phyloP scores from a whole-genome alignment of 2,113 vertebrate genomes.

The Astatoreochromis straeleni region DNA sequence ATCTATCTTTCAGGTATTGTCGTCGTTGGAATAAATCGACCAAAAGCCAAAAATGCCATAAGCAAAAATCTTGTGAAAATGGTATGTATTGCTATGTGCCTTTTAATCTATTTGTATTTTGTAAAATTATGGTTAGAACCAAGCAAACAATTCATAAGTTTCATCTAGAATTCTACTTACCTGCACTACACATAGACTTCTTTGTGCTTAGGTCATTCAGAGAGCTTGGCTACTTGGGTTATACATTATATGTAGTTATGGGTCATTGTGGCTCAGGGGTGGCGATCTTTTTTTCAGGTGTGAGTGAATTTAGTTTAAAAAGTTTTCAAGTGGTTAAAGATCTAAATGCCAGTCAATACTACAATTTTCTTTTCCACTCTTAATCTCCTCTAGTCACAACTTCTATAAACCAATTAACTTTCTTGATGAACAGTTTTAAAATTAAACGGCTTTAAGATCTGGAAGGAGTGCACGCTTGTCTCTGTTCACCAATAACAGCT shows the following conservation, averaged over 20 bases:
- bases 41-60: constrained; percentile 93
- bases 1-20: constrained; percentile 83
- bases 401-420: not conserved
- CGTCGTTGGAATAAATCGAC: constrained; percentile 91
- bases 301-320: not conserved
- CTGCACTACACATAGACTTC: not conserved
- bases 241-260: not conserved
- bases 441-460: not conserved
- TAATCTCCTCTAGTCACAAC: not conserved
- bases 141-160: not conserved
- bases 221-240: rapidly evolving
- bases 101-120: not conserved
- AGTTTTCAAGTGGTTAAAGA: not conserved
- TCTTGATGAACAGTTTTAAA: not conserved
- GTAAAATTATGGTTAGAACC: not conserved
- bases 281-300: rapidly evolving
- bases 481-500: not conserved
- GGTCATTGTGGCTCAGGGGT: not conserved
- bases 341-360: not conserved
- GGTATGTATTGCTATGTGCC: constrained; percentile 70
- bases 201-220: not conserved
- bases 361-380: not conserved
- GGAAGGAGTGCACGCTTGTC: not conserved
- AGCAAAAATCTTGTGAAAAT: constrained; percentile 90
- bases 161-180: rapidly evolving